Base-by-base conservation (phyloP, 2,797 vertebrate genomes). In the Lacerta bilineata region DNA sequence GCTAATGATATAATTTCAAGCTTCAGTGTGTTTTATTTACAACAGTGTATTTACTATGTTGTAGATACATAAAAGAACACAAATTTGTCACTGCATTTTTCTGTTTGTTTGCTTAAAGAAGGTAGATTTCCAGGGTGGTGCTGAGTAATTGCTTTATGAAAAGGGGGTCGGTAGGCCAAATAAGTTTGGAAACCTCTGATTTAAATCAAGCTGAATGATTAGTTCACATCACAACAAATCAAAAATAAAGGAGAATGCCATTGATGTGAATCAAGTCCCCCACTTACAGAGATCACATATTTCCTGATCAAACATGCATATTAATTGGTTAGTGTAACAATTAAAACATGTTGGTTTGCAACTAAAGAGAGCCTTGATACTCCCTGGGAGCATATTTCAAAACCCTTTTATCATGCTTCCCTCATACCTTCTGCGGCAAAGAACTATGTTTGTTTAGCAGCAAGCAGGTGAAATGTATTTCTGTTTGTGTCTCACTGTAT, bases 341-440 rank as follows among this genome's bases (percentile, higher is more conserved):
- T 79, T 79, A 50, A 50, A 50, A 50, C 77, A 50, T 50, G 11
- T 27, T 55, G 77, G 43, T 8, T 79, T 50, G 77, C 46, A 55
- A 79, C 27, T 79, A 79, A 50, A n/a, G 43, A 46, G 75, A 79
- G 77, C 46, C 76, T 78, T 78, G 27, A 78, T 78, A 50, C 76
- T 78, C 76, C 76, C 76, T 78, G 5, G 43, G 41, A 78, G 76
- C 76, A 78, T 46, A 78, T 46, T 46, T 78, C 33, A 72, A 17
- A 33, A 36, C 23, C 71, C n/a, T 74, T 74, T 74, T 10, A 41
- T 75, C 43, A 29, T 11, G 27, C n/a, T 79, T 79, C 46, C 77
- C 11, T 23, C 27, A n/a, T 50, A 6, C 17, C 11, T 50, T 29
- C 29, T 79, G 77, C 27, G 3, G 27, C 15, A 43, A 46, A 79